Conservation (phyloP, 2,888 invertebrate species). For the Nymphalis polychloros region DNA sequence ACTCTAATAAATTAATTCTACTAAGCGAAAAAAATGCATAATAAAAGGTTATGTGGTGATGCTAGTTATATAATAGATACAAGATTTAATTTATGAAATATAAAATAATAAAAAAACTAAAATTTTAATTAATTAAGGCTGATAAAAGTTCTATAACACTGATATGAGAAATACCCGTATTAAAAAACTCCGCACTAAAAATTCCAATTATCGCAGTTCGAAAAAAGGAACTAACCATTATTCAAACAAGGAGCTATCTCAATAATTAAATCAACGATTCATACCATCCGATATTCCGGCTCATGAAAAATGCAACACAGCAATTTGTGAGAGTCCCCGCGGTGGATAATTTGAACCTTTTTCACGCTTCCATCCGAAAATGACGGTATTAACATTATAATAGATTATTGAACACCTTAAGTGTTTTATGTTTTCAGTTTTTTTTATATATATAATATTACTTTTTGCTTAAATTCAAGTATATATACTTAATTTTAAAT, state of each 20-base stretch:
- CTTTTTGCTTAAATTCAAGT: too few species aligned
- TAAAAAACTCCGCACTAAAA: not conserved
- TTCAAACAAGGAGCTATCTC: constrained; percentile 51
- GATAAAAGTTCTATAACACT: not conserved
- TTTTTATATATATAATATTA: not conserved
- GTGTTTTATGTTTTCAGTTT: not conserved
- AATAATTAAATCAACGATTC: constrained; percentile 78
- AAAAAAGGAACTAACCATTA: constrained; percentile 12
- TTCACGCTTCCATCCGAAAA: constrained; percentile 16
- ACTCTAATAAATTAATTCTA: too few species aligned
- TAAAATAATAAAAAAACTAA: not conserved
- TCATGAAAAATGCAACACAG: constrained; percentile 78
- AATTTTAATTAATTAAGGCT: not conserved
- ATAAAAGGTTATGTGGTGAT: too few species aligned
- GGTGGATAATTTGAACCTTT: constrained; percentile 31
- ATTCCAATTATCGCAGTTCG: constrained; percentile 13
- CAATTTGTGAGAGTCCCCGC: constrained; percentile 66
- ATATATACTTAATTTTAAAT: too few species aligned
- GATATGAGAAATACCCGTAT: not conserved
- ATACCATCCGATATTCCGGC: constrained; percentile 62
- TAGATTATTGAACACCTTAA: constrained; percentile 3
- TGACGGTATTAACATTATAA: constrained; percentile 15
- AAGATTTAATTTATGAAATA: too few species aligned
- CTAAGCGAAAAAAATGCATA: too few species aligned
- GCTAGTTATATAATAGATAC: too few species aligned